Evolutionary conservation across 1,140 invertebrate genomes (phyloP).

Genomic region (Aphidius ervi): DNA sequence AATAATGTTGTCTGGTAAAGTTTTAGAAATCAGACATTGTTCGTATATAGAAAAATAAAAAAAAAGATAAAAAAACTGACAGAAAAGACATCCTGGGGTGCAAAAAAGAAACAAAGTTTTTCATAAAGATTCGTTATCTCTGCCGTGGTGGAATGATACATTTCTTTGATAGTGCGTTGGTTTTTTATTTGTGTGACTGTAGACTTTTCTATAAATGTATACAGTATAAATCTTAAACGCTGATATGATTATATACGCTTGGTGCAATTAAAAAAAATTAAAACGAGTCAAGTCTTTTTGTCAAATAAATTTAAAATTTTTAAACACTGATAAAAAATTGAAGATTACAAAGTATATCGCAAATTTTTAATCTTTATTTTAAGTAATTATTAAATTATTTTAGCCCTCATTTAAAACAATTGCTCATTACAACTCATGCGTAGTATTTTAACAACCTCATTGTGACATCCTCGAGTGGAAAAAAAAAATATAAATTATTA

Average conservation of each 20-base stretch:
- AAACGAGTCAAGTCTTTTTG: no score
- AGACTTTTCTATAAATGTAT: neutral
- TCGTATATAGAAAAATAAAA: neutral
- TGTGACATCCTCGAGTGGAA: no score
- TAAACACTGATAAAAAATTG: no score
- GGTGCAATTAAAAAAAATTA: no score
- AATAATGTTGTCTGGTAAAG: constrained; percentile 1
- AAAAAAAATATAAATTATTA: no score
- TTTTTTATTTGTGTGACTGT: neutral
- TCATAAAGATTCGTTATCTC: constrained; percentile 22
- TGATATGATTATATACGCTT: no score
- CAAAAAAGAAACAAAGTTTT: constrained; percentile 21
- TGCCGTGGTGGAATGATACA: neutral
- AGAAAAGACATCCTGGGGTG: constrained; percentile 8
- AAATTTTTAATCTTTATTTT: neutral
- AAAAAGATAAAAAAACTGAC: constrained; percentile 14
- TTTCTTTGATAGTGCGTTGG: neutral
- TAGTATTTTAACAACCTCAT: no score
- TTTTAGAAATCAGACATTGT: neutral
- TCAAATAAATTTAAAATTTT: no score
- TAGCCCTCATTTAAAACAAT: constrained; percentile 51
- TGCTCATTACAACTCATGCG: constrained; percentile 34
- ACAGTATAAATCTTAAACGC: neutral
- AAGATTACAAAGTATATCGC: no score
- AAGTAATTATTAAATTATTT: constrained; percentile 54